A percentile compares a stretch with the other conserved stretches of the same genome.
Evolutionary conservation across 1,140 invertebrate genomes (phyloP).

Genomic region (Drosophila bocqueti): DNA sequence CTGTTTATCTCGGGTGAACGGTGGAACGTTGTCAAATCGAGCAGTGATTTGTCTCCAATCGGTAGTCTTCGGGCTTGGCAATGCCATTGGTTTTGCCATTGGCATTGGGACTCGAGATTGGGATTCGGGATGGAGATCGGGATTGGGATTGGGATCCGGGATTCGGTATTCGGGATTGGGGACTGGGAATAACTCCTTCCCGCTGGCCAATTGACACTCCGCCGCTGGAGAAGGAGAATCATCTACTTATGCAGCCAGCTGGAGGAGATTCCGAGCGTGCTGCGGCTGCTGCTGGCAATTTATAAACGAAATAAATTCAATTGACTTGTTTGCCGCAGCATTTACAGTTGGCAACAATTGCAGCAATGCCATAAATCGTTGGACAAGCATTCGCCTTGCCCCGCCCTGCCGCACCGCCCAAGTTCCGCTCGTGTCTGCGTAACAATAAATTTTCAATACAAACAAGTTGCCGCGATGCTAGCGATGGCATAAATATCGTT

Average conservation of each 20-base stretch:
- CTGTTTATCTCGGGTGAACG: slow-evolving; percentile 39
- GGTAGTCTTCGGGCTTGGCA: slow-evolving; percentile 35
- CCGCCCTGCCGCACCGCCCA: slow-evolving; percentile 9
- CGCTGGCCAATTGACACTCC: slow-evolving; percentile 72
- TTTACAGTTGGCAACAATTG: slow-evolving; percentile 84
- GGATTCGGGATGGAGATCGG: slow-evolving; percentile 8
- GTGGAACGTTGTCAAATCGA: slow-evolving; percentile 67
- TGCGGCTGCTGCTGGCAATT: slow-evolving; percentile 64
- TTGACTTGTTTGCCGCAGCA: slow-evolving; percentile 83
- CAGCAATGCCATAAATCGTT: slow-evolving; percentile 83
- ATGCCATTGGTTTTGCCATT: slow-evolving; percentile 10
- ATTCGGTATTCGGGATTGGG: slow-evolving; percentile 15
- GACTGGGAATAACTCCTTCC: slow-evolving; percentile 29
- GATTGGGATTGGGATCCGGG: not conserved
- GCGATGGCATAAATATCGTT: slow-evolving; percentile 7
- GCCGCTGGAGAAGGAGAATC: slow-evolving; percentile 26
- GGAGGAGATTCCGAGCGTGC: slow-evolving; percentile 33
- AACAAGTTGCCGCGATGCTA: slow-evolving; percentile 61
- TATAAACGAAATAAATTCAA: slow-evolving; percentile 84
- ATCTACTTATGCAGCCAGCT: slow-evolving; percentile 35
- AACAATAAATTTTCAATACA: slow-evolving; percentile 84
- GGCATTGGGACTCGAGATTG: slow-evolving; percentile 13
- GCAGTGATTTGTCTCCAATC: slow-evolving; percentile 76
- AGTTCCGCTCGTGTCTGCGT: slow-evolving; percentile 57
- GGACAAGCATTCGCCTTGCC: slow-evolving; percentile 42